A percentile compares a stretch with the other conserved stretches of the same genome.
Evolutionary conservation across 1,140 invertebrate genomes (phyloP).

Genomic region (Trichoplusia ni): DNA sequence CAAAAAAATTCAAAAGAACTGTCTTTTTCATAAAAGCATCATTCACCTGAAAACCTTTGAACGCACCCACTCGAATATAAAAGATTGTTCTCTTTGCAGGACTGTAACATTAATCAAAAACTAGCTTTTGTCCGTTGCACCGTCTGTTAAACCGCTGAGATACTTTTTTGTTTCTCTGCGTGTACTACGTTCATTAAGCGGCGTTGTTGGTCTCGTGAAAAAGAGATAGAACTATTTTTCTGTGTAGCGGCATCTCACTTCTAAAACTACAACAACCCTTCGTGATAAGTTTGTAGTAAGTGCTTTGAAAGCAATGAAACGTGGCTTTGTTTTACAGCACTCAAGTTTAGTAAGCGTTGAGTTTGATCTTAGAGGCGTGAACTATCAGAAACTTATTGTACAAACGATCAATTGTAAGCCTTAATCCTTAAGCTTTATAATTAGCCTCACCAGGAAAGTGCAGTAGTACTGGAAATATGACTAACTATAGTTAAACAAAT

Average conservation of each 20-base stretch:
- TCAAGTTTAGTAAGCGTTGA: background rate
- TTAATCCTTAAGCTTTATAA: too few relatives aligned
- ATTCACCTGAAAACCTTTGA: slow-evolving; percentile 17
- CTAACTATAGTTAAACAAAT: too few relatives aligned
- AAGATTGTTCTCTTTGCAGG: slow-evolving; percentile 10
- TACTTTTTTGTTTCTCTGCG: background rate
- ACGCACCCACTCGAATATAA: slow-evolving; percentile 7
- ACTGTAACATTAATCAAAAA: slow-evolving; percentile 27
- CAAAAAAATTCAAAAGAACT: slow-evolving; percentile 15
- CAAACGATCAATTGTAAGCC: too few relatives aligned
- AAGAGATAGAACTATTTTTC: too few relatives aligned
- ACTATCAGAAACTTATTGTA: too few relatives aligned
- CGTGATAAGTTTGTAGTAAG: too few relatives aligned
- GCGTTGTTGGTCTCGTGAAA: too few relatives aligned
- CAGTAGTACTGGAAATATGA: too few relatives aligned
- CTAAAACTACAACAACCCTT: too few relatives aligned
- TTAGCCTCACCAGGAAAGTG: too few relatives aligned
- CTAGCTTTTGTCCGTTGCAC: background rate
- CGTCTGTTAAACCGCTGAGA: background rate
- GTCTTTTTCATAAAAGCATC: slow-evolving; percentile 22
- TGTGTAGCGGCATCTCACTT: too few relatives aligned
- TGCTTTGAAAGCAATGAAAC: background rate
- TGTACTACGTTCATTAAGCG: too few relatives aligned
- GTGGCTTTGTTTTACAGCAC: background rate
- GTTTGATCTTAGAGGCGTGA: background rate